A percentile compares a stretch with the other conserved stretches of the same genome.
Evolutionary conservation across 2,888 invertebrate species (phyloP).

Genomic region (Liopterus haemorrhoidalis): DNA sequence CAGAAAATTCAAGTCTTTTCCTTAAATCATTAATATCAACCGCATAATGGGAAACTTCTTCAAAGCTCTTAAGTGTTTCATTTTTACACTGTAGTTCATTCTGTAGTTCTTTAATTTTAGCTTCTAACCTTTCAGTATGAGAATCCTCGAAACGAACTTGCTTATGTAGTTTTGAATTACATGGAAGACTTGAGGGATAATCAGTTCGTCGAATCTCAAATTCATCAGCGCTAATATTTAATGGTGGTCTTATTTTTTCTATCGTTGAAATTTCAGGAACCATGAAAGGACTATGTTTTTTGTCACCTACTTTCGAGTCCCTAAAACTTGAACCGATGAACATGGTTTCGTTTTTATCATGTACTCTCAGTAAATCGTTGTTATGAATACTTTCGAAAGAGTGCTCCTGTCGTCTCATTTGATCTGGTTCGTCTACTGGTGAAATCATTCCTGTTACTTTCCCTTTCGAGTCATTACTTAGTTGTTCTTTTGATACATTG

Average conservation of each 20-base stretch:
- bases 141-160: conserved; percentile 52
- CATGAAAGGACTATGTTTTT: conserved; percentile 16
- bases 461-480: conserved; percentile 54
- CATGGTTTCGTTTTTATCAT: conserved; percentile 49
- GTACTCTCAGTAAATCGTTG: conserved; percentile 41
- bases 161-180: conserved; percentile 33
- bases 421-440: conserved; percentile 64
- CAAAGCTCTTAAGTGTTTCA: conserved; percentile 52
- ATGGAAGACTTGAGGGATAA: too few relatives aligned
- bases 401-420: conserved; percentile 40
- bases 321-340: conserved; percentile 36
- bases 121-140: conserved; percentile 49
- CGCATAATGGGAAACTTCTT: conserved; percentile 45
- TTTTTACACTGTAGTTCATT: conserved; percentile 57
- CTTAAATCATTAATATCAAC: conserved; percentile 54
- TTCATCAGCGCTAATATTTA: conserved; percentile 26
- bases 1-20: conserved; percentile 51
- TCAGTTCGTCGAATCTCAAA: too few relatives aligned
- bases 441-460: conserved; percentile 68
- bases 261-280: conserved; percentile 41
- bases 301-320: conserved; percentile 16
- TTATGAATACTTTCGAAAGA: conserved; percentile 29
- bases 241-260: conserved; percentile 33
- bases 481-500: conserved; percentile 56
- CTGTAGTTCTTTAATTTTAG: conserved; percentile 54